Base-by-base conservation (phyloP, 2,888 invertebrate species). In the Andrena bucephala region DNA sequence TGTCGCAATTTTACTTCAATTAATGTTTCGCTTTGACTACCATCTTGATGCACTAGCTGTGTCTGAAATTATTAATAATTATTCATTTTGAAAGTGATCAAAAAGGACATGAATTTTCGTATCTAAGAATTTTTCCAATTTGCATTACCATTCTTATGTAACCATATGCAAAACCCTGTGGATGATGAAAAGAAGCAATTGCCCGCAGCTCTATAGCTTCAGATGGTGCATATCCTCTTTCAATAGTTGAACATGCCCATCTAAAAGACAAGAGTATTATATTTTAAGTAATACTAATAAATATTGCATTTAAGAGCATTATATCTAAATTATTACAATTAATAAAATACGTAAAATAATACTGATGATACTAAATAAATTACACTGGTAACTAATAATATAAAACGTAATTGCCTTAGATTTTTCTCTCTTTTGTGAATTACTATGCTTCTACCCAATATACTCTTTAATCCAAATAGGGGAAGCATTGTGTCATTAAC, bases 151-250 rank as follows among this genome's bases (percentile, higher is more conserved):
- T 96, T 93, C 97, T 95, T 71, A 99, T 95, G 92, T 97, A 98
- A 3, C 99, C 99, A 94, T 95, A 96, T 0, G 98, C 97, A 94
- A 96, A 97, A 0, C 98, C 98, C 20, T 95, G 95, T 0, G 98
- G 98, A 95, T 98, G 97, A 94, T 98, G 98, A 94, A 99, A 99
- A 0, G 98, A 98, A 1, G 98, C 98, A 80, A 98, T 97, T 2
- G 96, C 98, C 77, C 97, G 95, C 65, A 98, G 95, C 94, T 98
- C 98, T 50, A 97, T 95, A 0, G 98, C 98, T 92, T 98, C 98
- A 0, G 97, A 96, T 0, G 98, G 97, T 81, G 98, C 97, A 94
- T 98, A 98, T 0, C 98, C 98, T 87, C 98, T 96, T 94, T 97
- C 97, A 54, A 98, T 95, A 0, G 96, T 96, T 1, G 98, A 97